A percentile compares a stretch with the other conserved stretches of the same genome.
These are phyloP conservation scores for Holcopasites calliopsidis DNA, from an alignment of 1,140 invertebrate genomes.

Conservation along the genomic window DNA sequence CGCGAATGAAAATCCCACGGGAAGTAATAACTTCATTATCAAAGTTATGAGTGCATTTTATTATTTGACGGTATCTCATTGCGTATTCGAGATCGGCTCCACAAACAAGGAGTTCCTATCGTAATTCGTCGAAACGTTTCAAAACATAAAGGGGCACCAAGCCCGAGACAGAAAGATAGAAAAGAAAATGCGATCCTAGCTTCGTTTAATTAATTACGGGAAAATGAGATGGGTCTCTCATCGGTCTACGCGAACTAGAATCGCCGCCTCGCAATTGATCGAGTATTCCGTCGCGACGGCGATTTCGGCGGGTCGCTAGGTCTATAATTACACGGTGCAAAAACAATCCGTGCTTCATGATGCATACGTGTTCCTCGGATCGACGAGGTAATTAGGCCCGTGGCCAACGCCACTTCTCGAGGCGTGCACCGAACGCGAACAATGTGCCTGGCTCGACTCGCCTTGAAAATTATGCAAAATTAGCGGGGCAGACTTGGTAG, in stretches of 20 bases:
- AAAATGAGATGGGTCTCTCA: too few species aligned
- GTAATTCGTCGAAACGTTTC: neutral
- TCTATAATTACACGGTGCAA: constrained; percentile 66
- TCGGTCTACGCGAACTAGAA: neutral
- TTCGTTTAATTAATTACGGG: too few species aligned
- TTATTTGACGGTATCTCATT: too few species aligned
- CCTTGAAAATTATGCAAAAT: constrained; percentile 48
- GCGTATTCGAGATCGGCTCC: too few species aligned
- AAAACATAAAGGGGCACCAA: too few species aligned
- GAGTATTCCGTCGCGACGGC: constrained; percentile 34
- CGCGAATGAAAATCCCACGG: too few species aligned
- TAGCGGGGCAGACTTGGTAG: neutral
- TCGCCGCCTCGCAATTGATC: constrained; percentile 38
- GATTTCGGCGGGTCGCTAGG: constrained; percentile 43
- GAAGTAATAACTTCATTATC: too few species aligned
- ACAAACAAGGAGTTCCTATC: too few species aligned
- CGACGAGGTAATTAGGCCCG: constrained; percentile 68
- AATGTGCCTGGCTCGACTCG: constrained; percentile 38
- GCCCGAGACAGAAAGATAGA: too few species aligned
- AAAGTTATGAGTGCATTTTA: too few species aligned
- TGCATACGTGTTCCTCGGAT: constrained; percentile 63
- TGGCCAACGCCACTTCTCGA: constrained; percentile 55
- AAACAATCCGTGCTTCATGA: constrained; percentile 68
- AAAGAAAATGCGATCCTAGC: too few species aligned
- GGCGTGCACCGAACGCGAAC: constrained; percentile 40